phyloP scores from a whole-genome alignment of 2,113 vertebrate species.

The Columba janthina region DNA sequence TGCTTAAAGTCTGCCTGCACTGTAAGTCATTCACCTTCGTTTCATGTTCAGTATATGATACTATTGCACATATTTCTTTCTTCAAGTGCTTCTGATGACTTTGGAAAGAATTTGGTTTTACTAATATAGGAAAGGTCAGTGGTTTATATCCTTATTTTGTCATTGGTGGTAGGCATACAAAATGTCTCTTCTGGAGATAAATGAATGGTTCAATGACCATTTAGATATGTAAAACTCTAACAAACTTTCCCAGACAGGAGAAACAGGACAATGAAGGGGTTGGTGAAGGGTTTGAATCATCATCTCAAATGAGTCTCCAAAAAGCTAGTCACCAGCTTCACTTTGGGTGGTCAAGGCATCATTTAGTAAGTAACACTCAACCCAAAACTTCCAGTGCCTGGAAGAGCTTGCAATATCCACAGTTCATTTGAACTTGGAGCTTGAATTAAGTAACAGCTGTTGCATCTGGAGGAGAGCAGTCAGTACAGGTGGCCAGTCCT shows the following conservation, averaged over 20 bases:
- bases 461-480: neutral
- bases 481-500: neutral
- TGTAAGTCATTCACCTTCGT: neutral
- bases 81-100: neutral
- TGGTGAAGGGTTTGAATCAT: neutral
- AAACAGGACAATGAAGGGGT: neutral
- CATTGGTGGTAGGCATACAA: neutral
- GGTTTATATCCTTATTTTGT: neutral
- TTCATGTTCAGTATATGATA: fast-evolving
- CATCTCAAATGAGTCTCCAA: neutral
- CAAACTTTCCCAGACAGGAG: neutral
- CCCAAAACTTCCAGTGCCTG: neutral
- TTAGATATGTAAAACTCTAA: neutral
- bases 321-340: neutral
- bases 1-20: neutral
- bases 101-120: neutral
- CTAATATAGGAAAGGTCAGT: neutral
- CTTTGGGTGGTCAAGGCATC: neutral
- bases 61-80: neutral
- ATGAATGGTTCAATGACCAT: neutral
- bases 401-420: neutral
- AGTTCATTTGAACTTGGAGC: neutral
- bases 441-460: neutral
- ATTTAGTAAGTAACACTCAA: neutral
- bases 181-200: neutral